A percentile compares a stretch with the other conserved stretches of the same genome.
Conservation (phyloP, 2,888 invertebrate species). For the Lasioglossum calceatum region DNA sequence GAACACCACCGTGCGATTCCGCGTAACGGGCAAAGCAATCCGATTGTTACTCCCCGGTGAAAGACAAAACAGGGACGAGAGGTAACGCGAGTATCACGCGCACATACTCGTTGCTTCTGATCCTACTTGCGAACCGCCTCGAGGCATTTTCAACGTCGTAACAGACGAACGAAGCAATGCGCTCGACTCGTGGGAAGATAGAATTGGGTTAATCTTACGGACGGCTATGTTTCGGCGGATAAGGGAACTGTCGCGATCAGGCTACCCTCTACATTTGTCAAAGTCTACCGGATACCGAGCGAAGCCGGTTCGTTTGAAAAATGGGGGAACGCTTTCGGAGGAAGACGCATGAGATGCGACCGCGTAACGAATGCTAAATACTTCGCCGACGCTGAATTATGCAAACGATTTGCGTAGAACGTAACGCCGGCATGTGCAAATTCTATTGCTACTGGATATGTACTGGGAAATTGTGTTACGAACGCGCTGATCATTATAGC, state of each 20-base stretch:
- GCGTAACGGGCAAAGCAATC: slow-evolving; percentile 47
- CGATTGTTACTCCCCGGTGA: slow-evolving; percentile 66
- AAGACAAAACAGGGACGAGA: slow-evolving; percentile 66
- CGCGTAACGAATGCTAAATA: slow-evolving; percentile 37
- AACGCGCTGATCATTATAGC: not conserved
- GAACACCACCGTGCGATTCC: slow-evolving; percentile 49
- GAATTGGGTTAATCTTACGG: slow-evolving; percentile 67
- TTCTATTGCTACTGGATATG: not conserved
- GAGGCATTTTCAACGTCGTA: slow-evolving; percentile 52
- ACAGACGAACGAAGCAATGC: slow-evolving; percentile 50
- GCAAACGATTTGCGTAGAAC: not conserved
- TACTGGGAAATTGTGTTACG: not conserved
- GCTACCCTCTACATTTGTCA: slow-evolving; percentile 60
- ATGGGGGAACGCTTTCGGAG: slow-evolving; percentile 16
- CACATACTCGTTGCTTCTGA: slow-evolving; percentile 65
- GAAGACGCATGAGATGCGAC: slow-evolving; percentile 8
- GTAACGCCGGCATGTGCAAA: not conserved
- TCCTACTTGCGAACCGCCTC: slow-evolving; percentile 55
- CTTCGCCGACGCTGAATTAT: slow-evolving; percentile 11
- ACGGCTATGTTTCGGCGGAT: slow-evolving; percentile 45
- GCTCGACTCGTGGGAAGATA: slow-evolving; percentile 64
- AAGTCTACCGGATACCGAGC: slow-evolving; percentile 49
- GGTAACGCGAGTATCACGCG: slow-evolving; percentile 71
- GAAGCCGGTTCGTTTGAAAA: slow-evolving; percentile 29
- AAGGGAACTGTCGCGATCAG: slow-evolving; percentile 28